Conservation (phyloP, 2,888 invertebrate genomes). For the Lochmaea capreae region DNA sequence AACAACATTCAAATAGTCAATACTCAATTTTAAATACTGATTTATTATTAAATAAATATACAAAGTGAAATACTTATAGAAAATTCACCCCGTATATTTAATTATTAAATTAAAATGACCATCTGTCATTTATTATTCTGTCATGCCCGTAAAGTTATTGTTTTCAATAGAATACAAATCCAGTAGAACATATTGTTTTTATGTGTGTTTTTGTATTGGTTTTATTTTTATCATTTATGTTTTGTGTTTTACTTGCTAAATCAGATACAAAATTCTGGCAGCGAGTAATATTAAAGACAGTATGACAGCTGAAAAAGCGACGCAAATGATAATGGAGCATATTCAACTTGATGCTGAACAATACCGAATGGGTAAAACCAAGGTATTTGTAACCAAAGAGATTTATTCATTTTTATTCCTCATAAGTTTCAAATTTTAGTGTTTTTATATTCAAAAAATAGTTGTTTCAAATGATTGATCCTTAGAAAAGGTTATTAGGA, state of each 20-base stretch:
- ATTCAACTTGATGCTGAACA: slow-evolving; percentile 92
- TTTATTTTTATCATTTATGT: slow-evolving; percentile 26
- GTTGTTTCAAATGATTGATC: not conserved
- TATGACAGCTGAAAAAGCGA: slow-evolving; percentile 81
- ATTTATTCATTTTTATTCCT: slow-evolving; percentile 6
- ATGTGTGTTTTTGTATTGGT: slow-evolving; percentile 19
- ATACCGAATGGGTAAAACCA: slow-evolving; percentile 94
- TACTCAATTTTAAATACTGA: no score
- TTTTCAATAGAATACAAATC: not conserved
- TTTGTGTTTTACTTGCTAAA: slow-evolving; percentile 50
- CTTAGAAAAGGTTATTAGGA: no score
- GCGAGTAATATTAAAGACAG: slow-evolving; percentile 85
- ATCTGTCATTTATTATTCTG: not conserved
- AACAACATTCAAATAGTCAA: no score
- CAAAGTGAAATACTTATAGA: no score
- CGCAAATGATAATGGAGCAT: slow-evolving; percentile 83
- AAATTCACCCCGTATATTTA: no score
- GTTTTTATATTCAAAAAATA: not conserved
- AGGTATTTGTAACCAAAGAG: slow-evolving; percentile 73
- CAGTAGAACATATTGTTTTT: slow-evolving; percentile 7
- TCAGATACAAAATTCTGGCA: slow-evolving; percentile 99
- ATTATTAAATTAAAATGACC: no score
- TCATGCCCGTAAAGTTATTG: not conserved
- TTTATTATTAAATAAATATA: no score
- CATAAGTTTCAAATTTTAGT: not conserved